Evolutionary conservation across 2,888 invertebrate species (phyloP).

Genomic region (Patella caerulea): DNA sequence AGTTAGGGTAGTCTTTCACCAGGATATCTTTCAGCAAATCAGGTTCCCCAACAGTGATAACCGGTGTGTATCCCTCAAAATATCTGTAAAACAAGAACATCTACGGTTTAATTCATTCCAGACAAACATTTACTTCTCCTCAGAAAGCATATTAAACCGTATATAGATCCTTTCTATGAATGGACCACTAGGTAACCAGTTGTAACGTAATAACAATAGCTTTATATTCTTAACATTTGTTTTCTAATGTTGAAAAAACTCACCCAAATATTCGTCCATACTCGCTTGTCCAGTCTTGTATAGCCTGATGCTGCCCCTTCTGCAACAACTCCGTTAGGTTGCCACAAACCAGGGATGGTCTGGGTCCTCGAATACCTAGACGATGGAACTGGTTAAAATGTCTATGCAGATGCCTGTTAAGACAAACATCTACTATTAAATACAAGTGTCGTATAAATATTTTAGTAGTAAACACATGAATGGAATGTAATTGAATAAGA

Average conservation of each 20-base stretch:
- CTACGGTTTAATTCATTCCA: no score
- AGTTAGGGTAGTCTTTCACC: slow-evolving; percentile 70
- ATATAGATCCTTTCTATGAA: no score
- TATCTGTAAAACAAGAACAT: slow-evolving; percentile 44
- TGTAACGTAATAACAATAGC: no score
- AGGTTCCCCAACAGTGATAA: slow-evolving; percentile 69
- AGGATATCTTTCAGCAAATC: slow-evolving; percentile 70
- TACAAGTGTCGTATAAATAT: no score
- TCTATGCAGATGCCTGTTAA: slow-evolving; percentile 48
- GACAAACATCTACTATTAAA: not conserved
- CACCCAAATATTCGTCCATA: slow-evolving; percentile 60
- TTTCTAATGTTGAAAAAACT: not conserved
- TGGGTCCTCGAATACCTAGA: slow-evolving; percentile 56
- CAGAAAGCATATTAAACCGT: no score
- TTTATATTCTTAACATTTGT: no score
- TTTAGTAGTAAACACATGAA: no score
- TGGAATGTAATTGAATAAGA: no score
- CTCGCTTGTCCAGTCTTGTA: slow-evolving; percentile 51
- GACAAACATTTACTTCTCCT: no score
- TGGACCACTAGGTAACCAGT: no score
- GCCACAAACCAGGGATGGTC: slow-evolving; percentile 50
- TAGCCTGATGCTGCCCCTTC: slow-evolving; percentile 57
- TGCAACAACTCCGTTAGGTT: slow-evolving; percentile 52
- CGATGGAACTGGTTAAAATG: slow-evolving; percentile 56
- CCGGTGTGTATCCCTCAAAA: slow-evolving; percentile 66